These are phyloP conservation scores for Phylloscopus trochiloides DNA, from an alignment of 2,113 vertebrate species.

Conservation along the genomic window DNA sequence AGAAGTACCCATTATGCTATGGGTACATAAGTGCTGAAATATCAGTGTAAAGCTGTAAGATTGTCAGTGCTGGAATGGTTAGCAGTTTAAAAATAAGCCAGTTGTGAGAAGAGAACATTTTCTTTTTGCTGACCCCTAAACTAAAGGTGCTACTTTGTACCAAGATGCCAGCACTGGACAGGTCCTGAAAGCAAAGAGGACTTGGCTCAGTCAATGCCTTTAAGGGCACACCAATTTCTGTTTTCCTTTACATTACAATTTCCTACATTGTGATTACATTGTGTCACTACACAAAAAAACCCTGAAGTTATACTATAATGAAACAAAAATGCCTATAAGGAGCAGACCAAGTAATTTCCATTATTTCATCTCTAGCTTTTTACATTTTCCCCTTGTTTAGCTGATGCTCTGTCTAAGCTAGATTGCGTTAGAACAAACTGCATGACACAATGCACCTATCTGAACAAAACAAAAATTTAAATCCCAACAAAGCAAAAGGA, in stretches of 20 bases:
- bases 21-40: background rate
- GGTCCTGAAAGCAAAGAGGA: background rate
- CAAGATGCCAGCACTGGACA: background rate
- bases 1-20: background rate
- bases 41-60: background rate
- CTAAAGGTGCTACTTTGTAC: background rate
- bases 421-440: background rate
- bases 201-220: background rate
- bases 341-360: background rate
- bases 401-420: background rate
- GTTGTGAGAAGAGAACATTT: background rate
- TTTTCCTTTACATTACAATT: background rate
- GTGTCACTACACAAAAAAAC: background rate
- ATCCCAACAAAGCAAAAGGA: background rate
- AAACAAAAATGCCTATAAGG: background rate
- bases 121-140: background rate
- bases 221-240: background rate
- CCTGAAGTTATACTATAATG: background rate
- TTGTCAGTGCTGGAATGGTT: background rate
- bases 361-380: background rate
- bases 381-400: background rate
- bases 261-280: background rate
- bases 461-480: background rate
- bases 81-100: background rate
- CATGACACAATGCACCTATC: background rate